A percentile compares a stretch with the other conserved stretches of the same genome.
These are phyloP conservation scores for Bos javanicus DNA, from an alignment of 2,113 vertebrate species.

Conservation along the genomic window DNA sequence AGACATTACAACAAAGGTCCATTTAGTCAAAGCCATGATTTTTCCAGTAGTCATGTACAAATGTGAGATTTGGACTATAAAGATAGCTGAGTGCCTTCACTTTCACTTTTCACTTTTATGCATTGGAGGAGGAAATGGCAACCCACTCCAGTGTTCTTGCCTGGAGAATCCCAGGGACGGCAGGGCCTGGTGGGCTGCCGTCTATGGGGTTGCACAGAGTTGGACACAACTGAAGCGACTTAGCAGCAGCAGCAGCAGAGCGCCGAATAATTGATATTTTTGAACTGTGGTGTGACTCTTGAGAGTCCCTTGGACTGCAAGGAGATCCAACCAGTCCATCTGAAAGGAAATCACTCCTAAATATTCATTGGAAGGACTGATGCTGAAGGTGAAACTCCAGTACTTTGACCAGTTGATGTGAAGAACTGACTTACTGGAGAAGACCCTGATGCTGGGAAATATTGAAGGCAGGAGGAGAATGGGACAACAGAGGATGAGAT, in stretches of 20 bases:
- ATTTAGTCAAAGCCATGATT: not conserved
- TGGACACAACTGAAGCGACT: no score
- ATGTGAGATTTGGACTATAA: not conserved
- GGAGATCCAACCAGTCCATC: not conserved
- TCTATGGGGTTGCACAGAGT: no score
- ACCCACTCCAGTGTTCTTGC: no score
- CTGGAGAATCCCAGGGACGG: no score
- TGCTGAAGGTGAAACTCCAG: not conserved
- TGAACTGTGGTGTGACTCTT: not conserved
- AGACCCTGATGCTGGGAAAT: not conserved
- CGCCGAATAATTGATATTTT: not conserved
- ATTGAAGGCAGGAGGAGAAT: not conserved
- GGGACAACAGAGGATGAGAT: not conserved
- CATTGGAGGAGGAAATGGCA: no score
- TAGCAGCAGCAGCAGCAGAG: no score
- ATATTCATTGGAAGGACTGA: not conserved
- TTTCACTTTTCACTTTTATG: no score
- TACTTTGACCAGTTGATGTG: not conserved
- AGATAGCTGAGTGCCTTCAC: accelerated
- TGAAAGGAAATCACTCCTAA: not conserved
- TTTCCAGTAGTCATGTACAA: not conserved
- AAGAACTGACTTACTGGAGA: not conserved
- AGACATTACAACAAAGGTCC: not conserved
- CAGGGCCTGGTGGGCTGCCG: no score
- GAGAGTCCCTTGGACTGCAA: not conserved